Base-by-base conservation (phyloP, 2,888 invertebrate species). In the Malthinus seriepunctatus region DNA sequence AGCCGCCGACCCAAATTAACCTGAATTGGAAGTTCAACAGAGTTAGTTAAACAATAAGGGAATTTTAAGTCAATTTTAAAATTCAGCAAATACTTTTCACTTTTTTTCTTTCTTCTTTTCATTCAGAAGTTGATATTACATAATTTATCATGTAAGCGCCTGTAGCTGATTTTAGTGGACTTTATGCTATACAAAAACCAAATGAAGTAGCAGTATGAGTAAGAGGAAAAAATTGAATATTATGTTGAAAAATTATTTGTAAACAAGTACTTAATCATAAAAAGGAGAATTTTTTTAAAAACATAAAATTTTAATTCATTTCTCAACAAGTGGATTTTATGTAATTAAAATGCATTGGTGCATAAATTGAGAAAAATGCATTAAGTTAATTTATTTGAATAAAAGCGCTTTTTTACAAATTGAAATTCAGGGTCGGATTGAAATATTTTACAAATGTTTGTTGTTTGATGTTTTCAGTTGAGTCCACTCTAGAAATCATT, bases 201-300 rank as follows among this genome's bases (percentile, higher is more conserved):
- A 55, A 55, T 55, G 39, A 55, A 55, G 55, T 55, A 55, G 55
- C 55, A 47, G 46, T 34, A 49, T 32, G 33, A 38, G 23, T 11
- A 12, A 10, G 48, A 38, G n/a, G n/a, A 48, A 55, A 55, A 55
- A 55, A 49, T 39, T 32, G 38, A 47, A 53, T 49, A 55, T 48
- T 48, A 48, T 39, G 23, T 31, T 42, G 47, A 55, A 38, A 42
- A 39, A 42, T 37, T 53, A 49, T 49, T 42, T 55, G 55, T 55
- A 55, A 55, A 55, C 49, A 55, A 49, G 55, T 55, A 48, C 48
- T 55, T 55, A 55, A 55, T 55, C 55, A 55, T 23, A 23, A 23
- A 23, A 23, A 23, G 5, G n/a, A 3, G 23, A 23, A 23, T 23
- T 23, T 23, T 55, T 49, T 15, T 34, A 35, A 34, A n/a, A 42